Conservation (phyloP, 2,797 vertebrate species). For the Strix occidentalis region DNA sequence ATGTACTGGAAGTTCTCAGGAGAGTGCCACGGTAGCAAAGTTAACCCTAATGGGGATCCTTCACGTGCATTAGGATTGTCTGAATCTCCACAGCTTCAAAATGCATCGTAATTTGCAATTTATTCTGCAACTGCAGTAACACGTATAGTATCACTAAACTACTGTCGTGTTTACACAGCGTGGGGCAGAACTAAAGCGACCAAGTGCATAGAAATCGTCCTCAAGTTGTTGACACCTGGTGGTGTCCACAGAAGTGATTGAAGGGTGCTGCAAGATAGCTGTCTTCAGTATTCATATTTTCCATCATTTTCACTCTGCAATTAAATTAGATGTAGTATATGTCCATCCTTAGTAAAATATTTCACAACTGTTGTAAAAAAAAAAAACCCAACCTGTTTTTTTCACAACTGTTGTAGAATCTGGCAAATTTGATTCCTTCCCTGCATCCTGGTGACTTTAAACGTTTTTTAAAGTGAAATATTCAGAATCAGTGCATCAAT, state of each 20-base stretch:
- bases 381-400: not conserved
- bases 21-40: not conserved
- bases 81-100: not conserved
- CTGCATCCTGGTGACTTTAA: not conserved
- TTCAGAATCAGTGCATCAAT: not conserved
- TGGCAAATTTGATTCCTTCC: not conserved
- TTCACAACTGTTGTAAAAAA: not conserved
- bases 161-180: not conserved
- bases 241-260: not conserved
- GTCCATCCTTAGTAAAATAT: not conserved
- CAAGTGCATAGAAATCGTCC: accelerated
- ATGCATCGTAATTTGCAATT: not conserved
- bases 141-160: not conserved
- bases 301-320: not conserved
- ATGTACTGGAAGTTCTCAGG: not conserved
- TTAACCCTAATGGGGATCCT: not conserved
- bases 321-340: not conserved
- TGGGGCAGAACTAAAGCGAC: not conserved
- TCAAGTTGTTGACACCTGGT: not conserved
- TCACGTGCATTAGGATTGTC: not conserved
- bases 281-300: not conserved
- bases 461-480: not conserved
- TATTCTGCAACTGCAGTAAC: not conserved
- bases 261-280: not conserved
- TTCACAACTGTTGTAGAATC: not conserved